Evolutionary conservation across 2,797 vertebrate genomes (phyloP), one percentile per base, ranked within the genome.

Genomic region (Peromyscus eremicus): DNA sequence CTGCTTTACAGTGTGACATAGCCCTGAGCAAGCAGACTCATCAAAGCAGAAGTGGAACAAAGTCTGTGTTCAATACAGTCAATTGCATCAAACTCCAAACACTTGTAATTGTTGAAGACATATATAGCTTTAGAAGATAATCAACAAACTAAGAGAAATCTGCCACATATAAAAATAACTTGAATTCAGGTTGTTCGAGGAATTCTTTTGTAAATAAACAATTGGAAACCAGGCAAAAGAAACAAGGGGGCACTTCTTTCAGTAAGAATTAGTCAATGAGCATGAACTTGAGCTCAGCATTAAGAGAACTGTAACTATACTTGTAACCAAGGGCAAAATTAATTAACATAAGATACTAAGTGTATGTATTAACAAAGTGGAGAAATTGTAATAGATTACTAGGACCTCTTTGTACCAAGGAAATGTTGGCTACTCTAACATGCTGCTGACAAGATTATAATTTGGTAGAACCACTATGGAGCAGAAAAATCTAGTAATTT

Each of bases 401-500:
- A 1, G 10, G 25, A 23, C 17, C 13, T n/a, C 37, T 68, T 11
- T 13, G 5, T 10, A 7, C 0, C 0, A 1, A 49, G 37, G 10
- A 12, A 16, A 1, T 11, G 0, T 2, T 8, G 21, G 21, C 1
- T 16, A 37, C 10, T 90, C 34, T 62, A 11, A 70, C 43, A 49
- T 32, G 55, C 57, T 64, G 19, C 29, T 10, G n/a, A 34, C 1
- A 40, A 10, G n/a, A 55, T 43, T 6, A 17, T 21, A 14, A 71
- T 80, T 55, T 34, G 6, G 21, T 8, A 57, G 27, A 70, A 57
- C 2, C 34, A 55, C 40, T 17, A 13, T 64, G 71, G 13, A 49
- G 1, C 52, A 21, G 49, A 76, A 75, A 32, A 55, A 12, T 70
- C 49, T 32, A 29, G n/a, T 40, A 82, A 75, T 37, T 32, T 46